A percentile compares a stretch with the other conserved stretches of the same genome.
These are phyloP conservation scores for Leucoptera coffeella DNA, from an alignment of 2,888 invertebrate species.

Conservation along the genomic window DNA sequence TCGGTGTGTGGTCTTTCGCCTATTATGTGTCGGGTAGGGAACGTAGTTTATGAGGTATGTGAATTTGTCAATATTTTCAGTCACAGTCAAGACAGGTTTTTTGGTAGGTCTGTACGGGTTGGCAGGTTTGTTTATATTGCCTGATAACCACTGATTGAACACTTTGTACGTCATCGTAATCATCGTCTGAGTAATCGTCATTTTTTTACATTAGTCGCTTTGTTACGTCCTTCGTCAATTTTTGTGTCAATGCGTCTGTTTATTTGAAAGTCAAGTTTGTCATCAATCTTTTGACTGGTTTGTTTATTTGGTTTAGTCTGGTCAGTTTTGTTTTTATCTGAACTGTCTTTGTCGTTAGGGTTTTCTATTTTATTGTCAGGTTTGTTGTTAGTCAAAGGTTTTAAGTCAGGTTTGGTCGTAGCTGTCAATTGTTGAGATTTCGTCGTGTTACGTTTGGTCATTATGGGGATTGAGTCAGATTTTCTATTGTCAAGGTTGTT, in stretches of 20 bases:
- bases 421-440: no score
- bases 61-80: constrained; percentile 41
- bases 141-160: constrained; percentile 34
- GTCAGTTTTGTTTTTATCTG: no score
- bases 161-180: constrained; percentile 23
- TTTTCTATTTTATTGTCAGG: constrained; percentile 11
- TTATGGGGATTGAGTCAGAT: constrained; percentile 18
- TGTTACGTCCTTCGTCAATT: constrained; percentile 14
- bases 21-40: constrained; percentile 42
- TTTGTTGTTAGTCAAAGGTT: constrained; percentile 8
- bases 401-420: no score
- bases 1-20: constrained; percentile 31
- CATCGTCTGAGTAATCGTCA: no score
- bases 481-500: constrained; percentile 31
- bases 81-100: constrained; percentile 36
- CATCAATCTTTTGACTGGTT: constrained; percentile 35
- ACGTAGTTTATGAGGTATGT: constrained; percentile 48
- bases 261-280: constrained; percentile 56
- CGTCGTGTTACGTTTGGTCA: no score
- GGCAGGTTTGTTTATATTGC: constrained; percentile 28
- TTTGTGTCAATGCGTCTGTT: constrained; percentile 19
- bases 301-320: constrained; percentile 10
- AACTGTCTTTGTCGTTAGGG: constrained; percentile 6
- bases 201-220: constrained; percentile 13
- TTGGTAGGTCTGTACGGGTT: constrained; percentile 29